Conservation (phyloP, 2,113 vertebrate genomes). For the Microcebus murinus region DNA sequence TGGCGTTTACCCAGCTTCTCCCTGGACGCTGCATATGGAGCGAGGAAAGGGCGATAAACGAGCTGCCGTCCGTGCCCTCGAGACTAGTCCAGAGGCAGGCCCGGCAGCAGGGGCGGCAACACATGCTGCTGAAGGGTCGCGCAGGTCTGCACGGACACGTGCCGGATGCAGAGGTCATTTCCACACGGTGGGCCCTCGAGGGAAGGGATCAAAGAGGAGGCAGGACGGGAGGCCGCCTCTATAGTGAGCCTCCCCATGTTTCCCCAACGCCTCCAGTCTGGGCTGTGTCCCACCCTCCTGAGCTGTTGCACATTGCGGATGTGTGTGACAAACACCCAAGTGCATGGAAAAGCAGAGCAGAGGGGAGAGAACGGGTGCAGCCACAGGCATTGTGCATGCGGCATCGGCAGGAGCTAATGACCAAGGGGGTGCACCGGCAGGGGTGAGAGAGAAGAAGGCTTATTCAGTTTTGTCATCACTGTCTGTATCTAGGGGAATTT, state of each 20-base stretch:
- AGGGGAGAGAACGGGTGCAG: background rate
- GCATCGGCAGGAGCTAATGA: background rate
- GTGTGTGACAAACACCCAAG: background rate
- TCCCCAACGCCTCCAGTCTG: no score
- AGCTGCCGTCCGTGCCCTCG: background rate
- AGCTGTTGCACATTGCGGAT: background rate
- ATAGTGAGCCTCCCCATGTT: background rate
- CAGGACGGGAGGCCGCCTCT: background rate
- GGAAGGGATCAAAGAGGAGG: background rate
- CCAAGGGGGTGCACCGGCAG: background rate
- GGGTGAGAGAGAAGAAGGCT: background rate
- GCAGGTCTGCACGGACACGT: background rate
- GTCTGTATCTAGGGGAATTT: background rate
- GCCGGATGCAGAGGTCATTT: background rate
- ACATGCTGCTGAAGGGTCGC: rapidly evolving
- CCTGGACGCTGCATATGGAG: background rate
- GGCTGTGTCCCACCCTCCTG: background rate
- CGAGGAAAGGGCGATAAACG: background rate
- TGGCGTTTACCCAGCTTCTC: background rate
- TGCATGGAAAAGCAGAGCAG: background rate
- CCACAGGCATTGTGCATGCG: background rate
- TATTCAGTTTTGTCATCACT: background rate
- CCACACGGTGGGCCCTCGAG: background rate
- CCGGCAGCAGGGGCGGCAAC: background rate
- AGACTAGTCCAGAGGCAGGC: background rate